Evolutionary conservation across 2,888 invertebrate genomes (phyloP).

Genomic region (Pterostichus madidus): DNA sequence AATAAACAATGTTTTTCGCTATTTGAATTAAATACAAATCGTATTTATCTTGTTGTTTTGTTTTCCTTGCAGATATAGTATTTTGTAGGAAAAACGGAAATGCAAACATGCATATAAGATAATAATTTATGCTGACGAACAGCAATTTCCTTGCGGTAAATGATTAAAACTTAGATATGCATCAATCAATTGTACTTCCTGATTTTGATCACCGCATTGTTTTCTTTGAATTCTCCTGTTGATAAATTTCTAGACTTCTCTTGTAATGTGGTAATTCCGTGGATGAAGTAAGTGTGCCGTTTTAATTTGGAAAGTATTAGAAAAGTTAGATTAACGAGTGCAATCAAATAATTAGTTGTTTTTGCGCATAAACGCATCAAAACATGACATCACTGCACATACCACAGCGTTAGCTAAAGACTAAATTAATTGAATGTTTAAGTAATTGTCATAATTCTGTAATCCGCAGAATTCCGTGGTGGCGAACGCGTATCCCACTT

Average conservation of each 20-base stretch:
- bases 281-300: background rate
- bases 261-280: too few relatives aligned
- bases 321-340: constrained; percentile 34
- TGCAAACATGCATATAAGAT: too few relatives aligned
- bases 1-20: too few relatives aligned
- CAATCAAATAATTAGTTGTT: constrained; percentile 41
- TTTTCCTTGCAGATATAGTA: background rate
- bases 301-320: constrained; percentile 22
- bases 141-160: background rate
- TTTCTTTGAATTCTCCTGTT: background rate
- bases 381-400: constrained; percentile 42
- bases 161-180: constrained; percentile 4
- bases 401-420: background rate
- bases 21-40: too few relatives aligned
- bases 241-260: too few relatives aligned
- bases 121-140: background rate
- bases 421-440: constrained; percentile 3
- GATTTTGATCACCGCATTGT: background rate
- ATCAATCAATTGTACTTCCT: background rate
- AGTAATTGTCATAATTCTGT: constrained; percentile 46
- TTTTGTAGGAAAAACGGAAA: too few relatives aligned
- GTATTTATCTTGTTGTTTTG: too few relatives aligned
- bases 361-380: constrained; percentile 18
- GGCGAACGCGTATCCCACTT: constrained; percentile 16
- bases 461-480: constrained; percentile 19